phyloP scores from a whole-genome alignment of 1,140 invertebrate species.

The Pectinophora gossypiella region DNA sequence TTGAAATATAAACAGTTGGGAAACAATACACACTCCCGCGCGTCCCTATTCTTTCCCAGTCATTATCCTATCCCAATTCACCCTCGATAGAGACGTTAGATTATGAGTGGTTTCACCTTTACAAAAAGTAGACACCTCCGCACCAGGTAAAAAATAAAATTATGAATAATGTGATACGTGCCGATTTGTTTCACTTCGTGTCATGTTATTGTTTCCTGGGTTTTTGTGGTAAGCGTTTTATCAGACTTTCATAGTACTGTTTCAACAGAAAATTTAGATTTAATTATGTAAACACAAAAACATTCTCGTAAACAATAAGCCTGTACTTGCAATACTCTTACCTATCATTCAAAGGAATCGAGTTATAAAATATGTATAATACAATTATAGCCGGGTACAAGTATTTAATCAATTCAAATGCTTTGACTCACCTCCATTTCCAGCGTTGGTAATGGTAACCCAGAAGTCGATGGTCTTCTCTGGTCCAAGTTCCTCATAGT shows the following conservation, averaged over 20 bases:
- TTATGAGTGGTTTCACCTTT: conserved; percentile 14
- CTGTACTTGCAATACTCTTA: too few relatives aligned
- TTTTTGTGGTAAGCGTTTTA: conserved; percentile 11
- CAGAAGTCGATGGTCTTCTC: conserved; percentile 98
- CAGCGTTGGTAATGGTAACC: conserved; percentile 94
- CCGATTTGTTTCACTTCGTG: conserved; percentile 18
- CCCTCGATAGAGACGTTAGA: conserved; percentile 32
- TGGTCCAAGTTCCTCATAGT: conserved; percentile 95
- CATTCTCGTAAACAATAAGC: too few relatives aligned
- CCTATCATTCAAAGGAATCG: too few relatives aligned
- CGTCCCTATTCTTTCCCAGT: conserved; percentile 23
- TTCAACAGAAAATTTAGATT: too few relatives aligned
- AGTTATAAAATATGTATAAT: too few relatives aligned
- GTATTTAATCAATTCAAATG: too few relatives aligned
- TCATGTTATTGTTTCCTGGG: conserved; percentile 6
- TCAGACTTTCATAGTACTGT: neutral
- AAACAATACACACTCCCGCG: conserved; percentile 10
- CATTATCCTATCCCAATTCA: conserved; percentile 39
- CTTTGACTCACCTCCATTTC: conserved; percentile 86
- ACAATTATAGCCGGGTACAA: too few relatives aligned
- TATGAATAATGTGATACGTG: conserved; percentile 18
- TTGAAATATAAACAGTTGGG: conserved; percentile 2
- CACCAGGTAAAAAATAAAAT: conserved; percentile 17
- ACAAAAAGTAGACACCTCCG: conserved; percentile 17
- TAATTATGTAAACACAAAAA: too few relatives aligned